A percentile compares a stretch with the other conserved stretches of the same genome.
Evolutionary conservation across 2,888 invertebrate species (phyloP).

Genomic region (Seladonia tumulorum): DNA sequence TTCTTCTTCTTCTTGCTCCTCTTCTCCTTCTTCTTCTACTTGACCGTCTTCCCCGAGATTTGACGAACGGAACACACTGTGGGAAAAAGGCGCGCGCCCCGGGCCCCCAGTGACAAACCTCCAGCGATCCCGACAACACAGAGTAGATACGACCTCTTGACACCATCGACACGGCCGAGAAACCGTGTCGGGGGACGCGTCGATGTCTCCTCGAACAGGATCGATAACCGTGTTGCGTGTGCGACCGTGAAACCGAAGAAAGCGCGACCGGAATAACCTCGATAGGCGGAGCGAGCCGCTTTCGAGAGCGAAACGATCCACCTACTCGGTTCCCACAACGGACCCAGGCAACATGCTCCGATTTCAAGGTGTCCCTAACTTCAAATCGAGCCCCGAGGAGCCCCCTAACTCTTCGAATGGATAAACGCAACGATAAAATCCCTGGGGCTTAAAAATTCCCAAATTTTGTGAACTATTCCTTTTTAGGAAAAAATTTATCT

Average conservation of each 20-base stretch:
- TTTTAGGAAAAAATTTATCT: no score
- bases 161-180: slow-evolving; percentile 15
- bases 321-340: slow-evolving; percentile 2
- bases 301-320: slow-evolving; percentile 14
- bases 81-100: slow-evolving; percentile 59
- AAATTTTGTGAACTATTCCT: no score
- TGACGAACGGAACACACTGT: slow-evolving; percentile 59
- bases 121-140: slow-evolving; percentile 32
- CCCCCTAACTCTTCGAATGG: no score
- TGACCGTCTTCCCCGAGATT: slow-evolving; percentile 34
- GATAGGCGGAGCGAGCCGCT: slow-evolving; percentile 13
- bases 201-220: slow-evolving; percentile 5
- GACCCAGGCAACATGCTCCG: slow-evolving; percentile 7
- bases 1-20: slow-evolving; percentile 35
- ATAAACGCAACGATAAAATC: no score
- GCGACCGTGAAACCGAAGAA: not conserved
- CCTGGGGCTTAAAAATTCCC: no score
- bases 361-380: slow-evolving; percentile 24
- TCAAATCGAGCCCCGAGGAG: no score
- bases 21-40: slow-evolving; percentile 42
- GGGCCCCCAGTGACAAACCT: slow-evolving; percentile 19
- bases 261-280: not conserved
- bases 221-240: slow-evolving; percentile 8
- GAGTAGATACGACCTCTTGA: slow-evolving; percentile 31
- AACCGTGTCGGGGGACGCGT: slow-evolving; percentile 6